Conservation (phyloP, 2,888 invertebrate species). For the Chydorus sphaericus region DNA sequence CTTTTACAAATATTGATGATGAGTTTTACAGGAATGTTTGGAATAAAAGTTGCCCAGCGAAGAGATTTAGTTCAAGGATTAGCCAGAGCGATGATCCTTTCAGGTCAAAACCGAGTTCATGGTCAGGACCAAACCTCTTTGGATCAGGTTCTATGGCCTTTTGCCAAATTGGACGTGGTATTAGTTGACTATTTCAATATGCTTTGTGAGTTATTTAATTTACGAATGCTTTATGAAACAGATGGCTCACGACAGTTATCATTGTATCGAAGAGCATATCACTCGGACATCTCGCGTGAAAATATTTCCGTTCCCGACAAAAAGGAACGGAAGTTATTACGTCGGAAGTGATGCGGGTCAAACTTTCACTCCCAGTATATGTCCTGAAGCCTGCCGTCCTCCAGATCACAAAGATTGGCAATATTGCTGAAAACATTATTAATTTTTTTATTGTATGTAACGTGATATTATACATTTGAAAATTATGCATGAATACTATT, state of each 20-base stretch:
- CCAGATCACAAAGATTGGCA: conserved; percentile 18
- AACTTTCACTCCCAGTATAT: neutral
- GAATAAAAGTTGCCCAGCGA: conserved; percentile 9
- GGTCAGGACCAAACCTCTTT: conserved; percentile 1
- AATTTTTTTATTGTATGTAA: too few relatives aligned
- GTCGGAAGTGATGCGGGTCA: conserved; percentile 17
- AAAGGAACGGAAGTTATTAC: conserved; percentile 16
- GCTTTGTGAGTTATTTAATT: too few relatives aligned
- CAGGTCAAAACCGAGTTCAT: neutral
- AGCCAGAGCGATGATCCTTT: conserved; percentile 13
- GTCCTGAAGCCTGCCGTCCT: conserved; percentile 18
- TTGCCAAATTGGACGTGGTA: conserved; percentile 8
- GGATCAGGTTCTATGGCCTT: conserved; percentile 6
- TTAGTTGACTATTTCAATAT: too few relatives aligned
- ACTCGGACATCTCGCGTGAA: conserved; percentile 1
- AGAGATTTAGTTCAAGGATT: conserved; percentile 14
- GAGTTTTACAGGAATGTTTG: conserved; percentile 16
- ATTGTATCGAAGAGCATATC: conserved; percentile 16
- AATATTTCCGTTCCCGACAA: conserved; percentile 17
- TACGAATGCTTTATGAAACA: too few relatives aligned
- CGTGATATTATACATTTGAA: too few relatives aligned
- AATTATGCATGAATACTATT: too few relatives aligned
- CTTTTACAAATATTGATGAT: too few relatives aligned
- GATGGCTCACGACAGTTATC: conserved; percentile 19
- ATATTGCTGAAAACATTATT: conserved; percentile 17